Conservation (phyloP, 1,140 invertebrate genomes). For the Listronotus oregonensis region DNA sequence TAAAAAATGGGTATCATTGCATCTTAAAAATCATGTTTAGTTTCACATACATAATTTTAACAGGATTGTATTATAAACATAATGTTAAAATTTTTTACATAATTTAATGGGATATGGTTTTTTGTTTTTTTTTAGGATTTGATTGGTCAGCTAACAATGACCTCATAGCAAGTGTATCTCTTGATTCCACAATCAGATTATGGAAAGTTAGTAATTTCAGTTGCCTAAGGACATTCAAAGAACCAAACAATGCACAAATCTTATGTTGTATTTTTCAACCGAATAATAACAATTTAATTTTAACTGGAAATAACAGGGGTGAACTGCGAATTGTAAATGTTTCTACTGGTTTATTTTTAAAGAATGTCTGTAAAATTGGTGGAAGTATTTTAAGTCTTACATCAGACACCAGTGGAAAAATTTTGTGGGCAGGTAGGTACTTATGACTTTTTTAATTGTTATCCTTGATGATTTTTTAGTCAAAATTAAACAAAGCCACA, state of each 20-base stretch:
- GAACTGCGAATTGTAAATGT: conserved; percentile 82
- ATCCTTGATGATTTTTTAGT: conserved; percentile 2
- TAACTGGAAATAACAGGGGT: conserved; percentile 78
- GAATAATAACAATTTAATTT: conserved; percentile 86
- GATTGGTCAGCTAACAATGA: conserved; percentile 90
- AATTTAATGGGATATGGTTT: no score
- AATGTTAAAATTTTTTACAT: no score
- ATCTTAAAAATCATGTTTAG: no score
- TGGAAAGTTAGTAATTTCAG: conserved; percentile 67
- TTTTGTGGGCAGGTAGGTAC: conserved; percentile 75
- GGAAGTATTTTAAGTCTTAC: conserved; percentile 76
- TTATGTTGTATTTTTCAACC: conserved; percentile 83
- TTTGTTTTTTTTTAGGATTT: conserved; percentile 61
- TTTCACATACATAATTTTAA: no score
- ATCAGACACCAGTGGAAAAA: conserved; percentile 77
- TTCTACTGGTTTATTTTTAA: conserved; percentile 82
- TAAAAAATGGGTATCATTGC: no score
- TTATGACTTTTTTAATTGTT: conserved; percentile 19
- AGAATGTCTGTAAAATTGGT: conserved; percentile 74
- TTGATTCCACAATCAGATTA: conserved; percentile 76
- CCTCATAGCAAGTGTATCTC: conserved; percentile 76
- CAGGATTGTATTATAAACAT: no score
- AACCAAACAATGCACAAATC: conserved; percentile 68
- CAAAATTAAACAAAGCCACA: background rate
- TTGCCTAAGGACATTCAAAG: conserved; percentile 70